Evolutionary conservation across 2,797 vertebrate species (phyloP), one percentile per base, ranked within the genome.

Genomic region (Delichon dasypus): DNA sequence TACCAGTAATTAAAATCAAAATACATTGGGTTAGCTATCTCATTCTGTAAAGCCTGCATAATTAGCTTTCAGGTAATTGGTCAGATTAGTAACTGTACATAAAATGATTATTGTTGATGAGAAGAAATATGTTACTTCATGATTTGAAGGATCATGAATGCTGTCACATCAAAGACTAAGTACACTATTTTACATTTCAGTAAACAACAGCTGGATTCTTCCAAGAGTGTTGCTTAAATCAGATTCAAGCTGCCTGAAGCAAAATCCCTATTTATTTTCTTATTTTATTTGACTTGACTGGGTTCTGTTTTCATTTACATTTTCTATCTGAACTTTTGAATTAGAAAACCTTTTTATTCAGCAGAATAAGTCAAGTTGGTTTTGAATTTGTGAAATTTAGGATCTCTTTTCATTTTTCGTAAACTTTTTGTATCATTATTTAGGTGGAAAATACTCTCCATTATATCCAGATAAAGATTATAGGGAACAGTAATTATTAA

Each of bases 181-280:
- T 94, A 95, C 70, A 44, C 89, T 97, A 86, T 96, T 98, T 98
- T 97, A 97, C 90, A 97, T 98, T 96, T 98, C 81, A 65, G 93
- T 97, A 96, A 97, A 96, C 97, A 97, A 95, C 96, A 97, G 95
- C 96, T 98, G 97, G 97, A 96, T 87, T 97, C 96, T 98, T 97
- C 93, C 92, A 96, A 96, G 76, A 90, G 78, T 75, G 54, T 78
- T 75, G 65, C 97, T 97, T 97, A 97, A 98, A 98, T 97, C 97
- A 97, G 50, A 97, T 93, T 96, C 97, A 92, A 88, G 77, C 93
- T 91, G 95, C 97, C 96, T 94, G 80, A 86, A 97, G 94, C 92
- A 96, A 97, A 96, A 96, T 95, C 85, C 67, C 90, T 94, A 86
- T 97, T 97, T 97, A 96, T 97, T 98, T 98, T 96, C 23, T 67